Conservation (phyloP, 2,888 invertebrate genomes). For the Tuberolachnus salignus region DNA sequence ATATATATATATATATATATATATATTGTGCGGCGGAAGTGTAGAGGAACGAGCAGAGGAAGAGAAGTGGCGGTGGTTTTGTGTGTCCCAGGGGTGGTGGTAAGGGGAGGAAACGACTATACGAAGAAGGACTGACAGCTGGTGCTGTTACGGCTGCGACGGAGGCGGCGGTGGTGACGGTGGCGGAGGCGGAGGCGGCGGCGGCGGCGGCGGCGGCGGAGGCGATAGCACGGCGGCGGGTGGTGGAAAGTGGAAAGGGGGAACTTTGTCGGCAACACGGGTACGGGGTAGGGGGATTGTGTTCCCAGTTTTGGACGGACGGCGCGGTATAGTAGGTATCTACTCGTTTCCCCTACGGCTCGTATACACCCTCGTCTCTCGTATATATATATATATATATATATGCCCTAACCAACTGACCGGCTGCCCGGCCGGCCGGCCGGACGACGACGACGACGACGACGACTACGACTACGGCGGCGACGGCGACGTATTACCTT, state of each 20-base stretch:
- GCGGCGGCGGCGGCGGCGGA: constrained; percentile 28
- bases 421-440: constrained; percentile 13
- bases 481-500: constrained; percentile 46
- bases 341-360: background rate
- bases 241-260: background rate
- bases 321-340: constrained; percentile 51
- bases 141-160: constrained; percentile 49
- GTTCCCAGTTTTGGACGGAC: constrained; percentile 49
- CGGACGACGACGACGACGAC: constrained; percentile 14
- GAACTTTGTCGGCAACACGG: constrained; percentile 54
- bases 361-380: constrained; percentile 27
- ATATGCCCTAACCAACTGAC: no score
- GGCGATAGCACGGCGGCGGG: background rate
- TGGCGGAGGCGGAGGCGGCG: background rate
- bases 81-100: constrained; percentile 50
- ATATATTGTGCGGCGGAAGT: constrained; percentile 1
- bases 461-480: constrained; percentile 13
- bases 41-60: constrained; percentile 59
- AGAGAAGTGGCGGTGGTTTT: constrained; percentile 59
- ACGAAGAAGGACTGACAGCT: constrained; percentile 54
- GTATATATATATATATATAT: background rate
- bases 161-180: constrained; percentile 4
- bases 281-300: constrained; percentile 11
- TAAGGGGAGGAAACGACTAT: constrained; percentile 44
- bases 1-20: constrained; percentile 5